These are phyloP conservation scores for Petrolisthes manimaculis DNA, from an alignment of 2,888 invertebrate genomes.

Conservation along the genomic window DNA sequence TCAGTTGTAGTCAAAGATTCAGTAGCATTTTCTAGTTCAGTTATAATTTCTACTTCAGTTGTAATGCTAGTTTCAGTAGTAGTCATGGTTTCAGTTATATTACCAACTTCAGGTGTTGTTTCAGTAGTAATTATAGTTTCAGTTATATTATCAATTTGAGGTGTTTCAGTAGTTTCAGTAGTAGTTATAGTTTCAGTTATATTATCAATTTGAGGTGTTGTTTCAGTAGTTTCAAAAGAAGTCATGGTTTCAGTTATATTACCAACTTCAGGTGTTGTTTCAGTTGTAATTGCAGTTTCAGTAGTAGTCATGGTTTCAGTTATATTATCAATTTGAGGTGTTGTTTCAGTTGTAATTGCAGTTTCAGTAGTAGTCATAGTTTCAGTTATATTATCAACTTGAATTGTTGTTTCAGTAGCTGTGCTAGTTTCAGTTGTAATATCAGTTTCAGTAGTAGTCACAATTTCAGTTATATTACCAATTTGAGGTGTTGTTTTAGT, in stretches of 20 bases:
- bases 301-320: background rate
- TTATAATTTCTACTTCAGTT: background rate
- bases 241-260: background rate
- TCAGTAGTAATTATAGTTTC: background rate
- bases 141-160: background rate
- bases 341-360: conserved; percentile 10
- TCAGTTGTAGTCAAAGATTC: background rate
- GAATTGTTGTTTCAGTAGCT: background rate
- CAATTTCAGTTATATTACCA: background rate
- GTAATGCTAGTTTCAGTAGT: background rate
- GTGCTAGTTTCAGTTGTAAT: background rate
- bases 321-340: background rate
- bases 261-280: background rate
- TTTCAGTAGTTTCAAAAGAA: background rate
- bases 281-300: conserved; percentile 6
- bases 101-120: background rate
- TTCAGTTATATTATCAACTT: conserved; percentile 6
- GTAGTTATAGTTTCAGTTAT: background rate
- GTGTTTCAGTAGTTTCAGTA: background rate
- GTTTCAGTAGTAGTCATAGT: background rate
- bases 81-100: background rate
- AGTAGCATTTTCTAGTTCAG: background rate
- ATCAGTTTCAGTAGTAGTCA: conserved; percentile 13
- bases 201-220: background rate
- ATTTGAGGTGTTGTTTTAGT: background rate